Percentiles rank a stretch among this genome's conserved stretches.
phyloP scores from a whole-genome alignment of 1,140 invertebrate species.

The Acyrthosiphon pisum region DNA sequence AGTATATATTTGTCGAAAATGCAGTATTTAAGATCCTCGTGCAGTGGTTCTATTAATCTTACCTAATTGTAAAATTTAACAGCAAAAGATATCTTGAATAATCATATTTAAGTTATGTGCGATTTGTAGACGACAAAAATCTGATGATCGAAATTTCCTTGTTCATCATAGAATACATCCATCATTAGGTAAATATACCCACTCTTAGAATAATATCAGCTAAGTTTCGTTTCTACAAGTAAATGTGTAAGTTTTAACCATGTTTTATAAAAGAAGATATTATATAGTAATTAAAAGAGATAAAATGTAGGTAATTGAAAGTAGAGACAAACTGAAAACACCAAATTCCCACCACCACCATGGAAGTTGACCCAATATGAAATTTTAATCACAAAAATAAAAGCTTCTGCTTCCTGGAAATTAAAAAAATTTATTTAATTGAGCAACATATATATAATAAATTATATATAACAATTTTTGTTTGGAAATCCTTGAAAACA shows the following conservation, averaged over 20 bases:
- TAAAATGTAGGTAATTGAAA: not conserved
- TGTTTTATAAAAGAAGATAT: constrained; percentile 28
- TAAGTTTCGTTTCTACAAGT: constrained; percentile 49
- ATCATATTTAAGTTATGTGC: constrained; percentile 50
- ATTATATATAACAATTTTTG: not conserved
- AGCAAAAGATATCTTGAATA: constrained; percentile 45
- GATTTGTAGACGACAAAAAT: constrained; percentile 50
- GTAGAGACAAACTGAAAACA: not conserved
- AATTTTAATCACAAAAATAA: not conserved
- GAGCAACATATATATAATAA: not conserved
- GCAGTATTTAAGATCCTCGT: constrained; percentile 33
- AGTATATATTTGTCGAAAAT: constrained; percentile 19
- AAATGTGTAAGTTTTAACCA: constrained; percentile 27
- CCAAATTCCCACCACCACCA: not conserved
- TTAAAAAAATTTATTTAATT: constrained; percentile 33
- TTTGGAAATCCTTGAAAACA: constrained; percentile 22
- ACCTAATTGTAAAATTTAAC: constrained; percentile 47
- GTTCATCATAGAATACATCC: constrained; percentile 44
- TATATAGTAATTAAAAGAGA: constrained; percentile 15
- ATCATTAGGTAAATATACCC: constrained; percentile 41
- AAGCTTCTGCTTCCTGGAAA: constrained; percentile 14
- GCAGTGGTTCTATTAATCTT: constrained; percentile 46
- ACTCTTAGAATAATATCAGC: constrained; percentile 42
- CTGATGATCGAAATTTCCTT: constrained; percentile 29
- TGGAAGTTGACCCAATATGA: not conserved